Evolutionary conservation across 2,797 vertebrate genomes (phyloP), one percentile per base, ranked within the genome.

Genomic region (Aselliscus stoliczkanus): DNA sequence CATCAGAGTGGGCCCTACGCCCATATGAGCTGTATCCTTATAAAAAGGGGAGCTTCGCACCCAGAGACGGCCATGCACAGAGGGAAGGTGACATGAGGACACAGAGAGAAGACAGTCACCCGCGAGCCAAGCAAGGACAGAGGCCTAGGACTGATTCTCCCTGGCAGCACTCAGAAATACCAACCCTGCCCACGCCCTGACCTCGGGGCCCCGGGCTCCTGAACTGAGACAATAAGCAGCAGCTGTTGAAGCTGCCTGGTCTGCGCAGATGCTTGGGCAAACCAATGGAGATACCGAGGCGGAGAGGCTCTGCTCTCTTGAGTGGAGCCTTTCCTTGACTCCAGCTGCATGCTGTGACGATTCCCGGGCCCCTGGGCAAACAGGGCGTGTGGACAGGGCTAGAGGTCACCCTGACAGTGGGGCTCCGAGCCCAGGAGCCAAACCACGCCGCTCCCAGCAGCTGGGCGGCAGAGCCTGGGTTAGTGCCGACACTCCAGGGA

Each of bases 401-500:
- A n/a, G 11, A 2, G 64, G 34, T 17, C 25, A 7, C 58, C 34
- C n/a, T 2, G 4, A 25, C 2, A 4, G 15, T 27, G 2, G 31
- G 29, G 25, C 67, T 34, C 4, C 1, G 39, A 12, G n/a, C 12
- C 69, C 47, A 14, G 31, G 37, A 34, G 8, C 21, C 7, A 1
- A 8, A 23, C 20, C 69, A 31, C 6, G 0, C 7, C 15, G 52
- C 31, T 62, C 0, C 44, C 15, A 15, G 4, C 20, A 4, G 34
- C 31, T 4, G 29, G 25, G 39, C 14, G 5, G 1, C 34, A 0
- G 0, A 7, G 12, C 7, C 52, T 2, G 0, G 11, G 13, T 47
- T 8, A 12, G 15, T 0, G 3, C 2, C 9, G 25, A n/a, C 9
- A 12, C 31, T 4, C 0, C 0, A 3, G 42, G 39, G 37, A 13